Conservation (phyloP, 2,797 vertebrate genomes). For the Dendrocincla fuliginosa region DNA sequence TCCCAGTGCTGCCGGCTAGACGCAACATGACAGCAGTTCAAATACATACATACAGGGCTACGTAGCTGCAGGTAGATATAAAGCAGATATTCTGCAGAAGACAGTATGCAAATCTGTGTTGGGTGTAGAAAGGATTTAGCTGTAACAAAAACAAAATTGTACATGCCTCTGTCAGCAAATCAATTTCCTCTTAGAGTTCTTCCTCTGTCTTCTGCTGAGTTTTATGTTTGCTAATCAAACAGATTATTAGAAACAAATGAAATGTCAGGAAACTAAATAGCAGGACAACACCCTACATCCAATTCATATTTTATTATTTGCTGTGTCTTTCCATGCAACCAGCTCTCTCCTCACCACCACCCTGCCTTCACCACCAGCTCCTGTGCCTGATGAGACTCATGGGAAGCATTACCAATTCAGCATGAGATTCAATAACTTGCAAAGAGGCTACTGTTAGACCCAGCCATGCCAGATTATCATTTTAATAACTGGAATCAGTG, state of each 20-base stretch:
- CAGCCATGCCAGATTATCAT: neutral
- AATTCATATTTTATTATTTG: neutral
- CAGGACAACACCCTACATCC: neutral
- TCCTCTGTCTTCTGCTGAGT: neutral
- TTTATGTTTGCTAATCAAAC: slow-evolving; percentile 7
- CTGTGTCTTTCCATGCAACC: neutral
- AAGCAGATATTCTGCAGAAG: neutral
- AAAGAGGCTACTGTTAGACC: neutral
- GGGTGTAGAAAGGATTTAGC: neutral
- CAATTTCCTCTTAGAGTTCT: neutral
- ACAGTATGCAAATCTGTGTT: neutral
- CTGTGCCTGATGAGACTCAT: neutral
- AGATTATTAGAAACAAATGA: slow-evolving; percentile 6
- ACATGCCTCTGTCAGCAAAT: neutral
- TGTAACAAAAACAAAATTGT: neutral
- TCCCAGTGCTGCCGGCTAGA: neutral
- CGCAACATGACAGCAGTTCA: slow-evolving; percentile 39
- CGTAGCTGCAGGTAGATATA: neutral
- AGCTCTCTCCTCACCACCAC: neutral
- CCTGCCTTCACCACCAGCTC: neutral
- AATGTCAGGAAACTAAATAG: neutral
- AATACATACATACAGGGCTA: neutral
- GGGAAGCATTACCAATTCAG: neutral
- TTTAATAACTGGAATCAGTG: slow-evolving; percentile 12
- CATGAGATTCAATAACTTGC: neutral